A percentile compares a stretch with the other conserved stretches of the same genome.
These are phyloP conservation scores for Habropoda laboriosa DNA, from an alignment of 1,140 invertebrate species.

Conservation along the genomic window DNA sequence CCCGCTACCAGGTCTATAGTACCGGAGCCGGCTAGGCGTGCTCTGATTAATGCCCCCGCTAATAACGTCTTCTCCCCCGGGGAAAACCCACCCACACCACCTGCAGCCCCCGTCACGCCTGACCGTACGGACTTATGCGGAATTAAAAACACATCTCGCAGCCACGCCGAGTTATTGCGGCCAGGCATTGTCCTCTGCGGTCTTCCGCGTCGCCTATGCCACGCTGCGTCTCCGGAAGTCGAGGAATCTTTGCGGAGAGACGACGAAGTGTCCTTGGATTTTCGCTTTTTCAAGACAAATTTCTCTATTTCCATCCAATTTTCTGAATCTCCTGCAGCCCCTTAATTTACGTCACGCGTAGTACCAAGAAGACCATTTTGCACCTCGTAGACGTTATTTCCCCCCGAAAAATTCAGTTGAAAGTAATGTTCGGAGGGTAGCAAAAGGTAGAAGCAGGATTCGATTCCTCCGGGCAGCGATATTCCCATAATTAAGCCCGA, in stretches of 20 bases:
- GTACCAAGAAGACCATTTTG: too few species aligned
- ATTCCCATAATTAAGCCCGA: constrained; percentile 56
- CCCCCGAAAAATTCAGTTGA: too few species aligned
- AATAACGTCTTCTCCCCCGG: constrained; percentile 80
- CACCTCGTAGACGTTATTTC: too few species aligned
- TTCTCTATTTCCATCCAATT: too few species aligned
- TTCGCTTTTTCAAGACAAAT: too few species aligned
- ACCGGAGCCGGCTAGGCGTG: constrained; percentile 53
- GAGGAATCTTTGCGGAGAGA: background rate
- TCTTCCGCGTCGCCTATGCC: constrained; percentile 42
- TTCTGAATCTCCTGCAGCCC: too few species aligned
- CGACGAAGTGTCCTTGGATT: too few species aligned
- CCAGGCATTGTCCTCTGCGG: constrained; percentile 56
- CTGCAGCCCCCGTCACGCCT: constrained; percentile 27
- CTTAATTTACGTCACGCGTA: too few species aligned
- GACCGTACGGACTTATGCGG: constrained; percentile 76
- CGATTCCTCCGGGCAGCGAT: constrained; percentile 2
- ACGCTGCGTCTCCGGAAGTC: background rate
- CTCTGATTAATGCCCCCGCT: constrained; percentile 81
- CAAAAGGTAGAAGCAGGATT: too few species aligned
- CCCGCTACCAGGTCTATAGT: constrained; percentile 20
- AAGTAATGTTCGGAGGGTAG: too few species aligned
- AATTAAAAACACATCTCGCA: constrained; percentile 80
- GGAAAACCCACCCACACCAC: constrained; percentile 58
- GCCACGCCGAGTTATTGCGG: constrained; percentile 61